phyloP scores from a whole-genome alignment of 2,113 vertebrate genomes.

The Oryzias woworae region DNA sequence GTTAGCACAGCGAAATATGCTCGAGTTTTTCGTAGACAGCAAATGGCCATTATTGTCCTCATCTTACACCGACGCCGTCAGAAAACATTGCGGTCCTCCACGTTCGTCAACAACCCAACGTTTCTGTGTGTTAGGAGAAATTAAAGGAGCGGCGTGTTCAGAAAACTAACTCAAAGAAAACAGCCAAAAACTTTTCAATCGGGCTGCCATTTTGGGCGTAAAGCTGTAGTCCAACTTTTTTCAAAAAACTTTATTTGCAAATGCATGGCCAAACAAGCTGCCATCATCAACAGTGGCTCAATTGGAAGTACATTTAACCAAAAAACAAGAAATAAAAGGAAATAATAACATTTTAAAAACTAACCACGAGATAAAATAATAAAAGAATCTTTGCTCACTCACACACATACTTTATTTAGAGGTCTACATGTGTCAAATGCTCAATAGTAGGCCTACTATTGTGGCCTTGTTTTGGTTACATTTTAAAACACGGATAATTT shows the following conservation, averaged over 20 bases:
- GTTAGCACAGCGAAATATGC: slow-evolving; percentile 34
- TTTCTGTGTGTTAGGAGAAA: neutral
- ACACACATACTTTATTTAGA: no score
- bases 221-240: slow-evolving; percentile 40
- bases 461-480: no score
- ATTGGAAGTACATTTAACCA: no score
- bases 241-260: no score
- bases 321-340: no score
- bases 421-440: no score
- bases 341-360: no score
- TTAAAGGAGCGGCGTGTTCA: slow-evolving; percentile 2
- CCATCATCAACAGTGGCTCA: no score
- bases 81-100: neutral
- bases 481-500: no score
- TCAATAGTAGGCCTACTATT: no score
- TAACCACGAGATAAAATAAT: no score
- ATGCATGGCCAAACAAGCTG: slow-evolving; percentile 36
- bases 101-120: neutral
- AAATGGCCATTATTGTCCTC: slow-evolving; percentile 31
- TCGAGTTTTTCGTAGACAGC: slow-evolving; percentile 28
- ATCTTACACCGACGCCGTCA: neutral
- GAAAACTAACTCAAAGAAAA: slow-evolving; percentile 66
- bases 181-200: slow-evolving; percentile 82
- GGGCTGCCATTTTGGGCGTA: slow-evolving; percentile 94
- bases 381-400: no score